Percentiles rank a stretch among this genome's conserved stretches.
Evolutionary conservation across 2,888 invertebrate genomes (phyloP).

Genomic region (Aethes cnicana): DNA sequence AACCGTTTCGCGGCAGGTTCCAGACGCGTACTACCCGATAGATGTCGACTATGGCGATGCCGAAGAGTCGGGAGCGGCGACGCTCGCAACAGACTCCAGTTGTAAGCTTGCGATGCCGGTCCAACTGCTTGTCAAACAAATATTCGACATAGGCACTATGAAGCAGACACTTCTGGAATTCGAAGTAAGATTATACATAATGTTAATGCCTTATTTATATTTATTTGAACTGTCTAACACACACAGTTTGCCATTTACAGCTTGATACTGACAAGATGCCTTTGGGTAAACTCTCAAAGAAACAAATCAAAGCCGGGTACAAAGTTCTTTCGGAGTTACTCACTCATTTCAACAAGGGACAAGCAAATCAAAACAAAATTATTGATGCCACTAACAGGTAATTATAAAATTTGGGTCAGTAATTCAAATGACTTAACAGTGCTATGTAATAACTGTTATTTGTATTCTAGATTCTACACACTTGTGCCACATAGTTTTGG

Average conservation of each 20-base stretch:
- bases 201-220: too few relatives aligned
- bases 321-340: conserved; percentile 88
- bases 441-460: neutral
- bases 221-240: too few relatives aligned
- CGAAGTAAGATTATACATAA: conserved; percentile 85
- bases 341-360: conserved; percentile 77
- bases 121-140: conserved; percentile 90
- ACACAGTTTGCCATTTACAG: too few relatives aligned
- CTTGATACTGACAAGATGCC: conserved; percentile 99
- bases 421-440: neutral
- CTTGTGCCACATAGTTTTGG: conserved; percentile 98
- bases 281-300: conserved; percentile 95
- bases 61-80: conserved; percentile 64
- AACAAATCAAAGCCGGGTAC: conserved; percentile 94
- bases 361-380: conserved; percentile 76
- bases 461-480: conserved; percentile 89
- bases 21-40: conserved; percentile 90
- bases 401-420: neutral
- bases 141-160: conserved; percentile 96
- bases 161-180: conserved; percentile 96
- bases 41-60: conserved; percentile 93
- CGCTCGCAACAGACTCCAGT: conserved; percentile 69
- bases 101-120: conserved; percentile 89
- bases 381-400: conserved; percentile 93
- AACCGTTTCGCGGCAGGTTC: conserved; percentile 64